phyloP scores from a whole-genome alignment of 2,113 vertebrate genomes.

The Camelus dromedarius region DNA sequence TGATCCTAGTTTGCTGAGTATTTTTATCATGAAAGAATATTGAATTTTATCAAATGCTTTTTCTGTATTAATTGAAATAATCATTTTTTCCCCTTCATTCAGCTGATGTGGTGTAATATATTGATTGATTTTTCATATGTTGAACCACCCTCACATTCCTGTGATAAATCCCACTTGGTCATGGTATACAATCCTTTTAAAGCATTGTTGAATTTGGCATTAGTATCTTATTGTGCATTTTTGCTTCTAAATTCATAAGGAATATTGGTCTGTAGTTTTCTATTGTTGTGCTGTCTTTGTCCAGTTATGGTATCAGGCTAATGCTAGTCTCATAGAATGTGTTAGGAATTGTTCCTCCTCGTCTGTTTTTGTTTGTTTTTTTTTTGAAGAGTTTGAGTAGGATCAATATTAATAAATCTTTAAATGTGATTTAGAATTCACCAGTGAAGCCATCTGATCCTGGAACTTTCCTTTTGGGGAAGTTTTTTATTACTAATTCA shows the following conservation, averaged over 20 bases:
- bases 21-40: neutral
- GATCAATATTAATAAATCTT: neutral
- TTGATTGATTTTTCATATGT: neutral
- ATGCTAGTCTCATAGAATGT: neutral
- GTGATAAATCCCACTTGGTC: neutral
- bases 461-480: neutral
- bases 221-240: neutral
- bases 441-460: neutral
- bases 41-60: constrained; percentile 38
- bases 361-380: neutral
- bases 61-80: neutral
- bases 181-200: neutral
- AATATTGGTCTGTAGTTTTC: neutral
- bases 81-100: neutral
- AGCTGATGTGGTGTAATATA: neutral
- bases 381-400: neutral
- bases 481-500: neutral
- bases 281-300: neutral
- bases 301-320: neutral
- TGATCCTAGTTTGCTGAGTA: neutral
- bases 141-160: neutral
- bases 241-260: neutral
- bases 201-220: neutral
- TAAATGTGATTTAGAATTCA: neutral
- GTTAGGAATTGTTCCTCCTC: neutral